Evolutionary conservation across 1,140 invertebrate species (phyloP).

Genomic region (Brachionus plicatilis): DNA sequence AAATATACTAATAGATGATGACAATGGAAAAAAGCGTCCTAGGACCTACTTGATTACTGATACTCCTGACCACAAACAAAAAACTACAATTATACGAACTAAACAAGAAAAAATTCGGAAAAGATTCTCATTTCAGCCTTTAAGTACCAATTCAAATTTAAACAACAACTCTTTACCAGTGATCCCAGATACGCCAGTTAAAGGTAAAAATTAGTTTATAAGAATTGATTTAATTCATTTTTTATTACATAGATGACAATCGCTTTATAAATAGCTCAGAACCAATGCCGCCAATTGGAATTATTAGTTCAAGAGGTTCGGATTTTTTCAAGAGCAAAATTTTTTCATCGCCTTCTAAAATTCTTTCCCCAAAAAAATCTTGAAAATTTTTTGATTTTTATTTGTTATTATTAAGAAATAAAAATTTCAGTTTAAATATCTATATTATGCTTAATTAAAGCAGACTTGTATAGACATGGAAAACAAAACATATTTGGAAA

Average conservation of each 20-base stretch:
- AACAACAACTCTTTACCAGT: constrained; percentile 24
- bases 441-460: neutral
- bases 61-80: constrained; percentile 39
- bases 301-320: neutral
- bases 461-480: neutral
- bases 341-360: constrained; percentile 1
- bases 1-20: constrained; percentile 1
- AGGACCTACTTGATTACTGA: constrained; percentile 30
- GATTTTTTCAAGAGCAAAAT: constrained; percentile 10
- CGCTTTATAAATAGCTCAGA: neutral
- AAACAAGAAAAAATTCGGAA: constrained; percentile 26
- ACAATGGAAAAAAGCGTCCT: constrained; percentile 7
- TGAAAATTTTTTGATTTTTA: neutral
- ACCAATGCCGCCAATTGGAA: neutral
- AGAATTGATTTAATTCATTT: neutral
- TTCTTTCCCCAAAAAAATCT: neutral
- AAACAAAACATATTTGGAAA: neutral
- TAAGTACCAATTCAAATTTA: neutral
- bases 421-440: neutral
- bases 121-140: constrained; percentile 29
- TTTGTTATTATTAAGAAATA: neutral
- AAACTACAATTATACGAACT: constrained; percentile 26
- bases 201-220: neutral
- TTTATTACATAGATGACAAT: neutral
- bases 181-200: constrained; percentile 27